phyloP scores from a whole-genome alignment of 2,797 vertebrate species.

The Scomberomorus guttatus region DNA sequence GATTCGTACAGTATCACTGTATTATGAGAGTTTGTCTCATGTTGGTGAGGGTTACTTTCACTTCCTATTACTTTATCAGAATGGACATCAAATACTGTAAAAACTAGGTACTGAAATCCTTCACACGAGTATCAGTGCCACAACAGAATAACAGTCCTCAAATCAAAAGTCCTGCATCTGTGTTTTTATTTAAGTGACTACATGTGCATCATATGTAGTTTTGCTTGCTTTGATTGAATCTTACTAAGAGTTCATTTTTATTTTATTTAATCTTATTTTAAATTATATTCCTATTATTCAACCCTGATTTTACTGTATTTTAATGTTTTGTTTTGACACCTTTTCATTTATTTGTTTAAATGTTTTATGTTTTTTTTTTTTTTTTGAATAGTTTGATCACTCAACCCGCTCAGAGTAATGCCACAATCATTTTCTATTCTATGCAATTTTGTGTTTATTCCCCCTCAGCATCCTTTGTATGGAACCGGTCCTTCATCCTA shows the following conservation, averaged over 20 bases:
- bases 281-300: no score
- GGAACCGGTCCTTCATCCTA: no score
- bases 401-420: neutral
- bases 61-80: constrained; percentile 7
- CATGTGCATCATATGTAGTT: neutral
- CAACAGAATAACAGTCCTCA: neutral
- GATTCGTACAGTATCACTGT: neutral
- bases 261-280: no score
- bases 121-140: neutral
- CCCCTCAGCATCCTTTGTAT: neutral
- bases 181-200: neutral
- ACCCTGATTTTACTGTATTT: no score
- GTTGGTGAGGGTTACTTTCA: constrained; percentile 19
- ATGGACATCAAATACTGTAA: neutral
- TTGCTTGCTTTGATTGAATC: no score
- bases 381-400: no score
- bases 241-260: no score
- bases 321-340: no score
- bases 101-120: neutral
- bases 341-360: no score
- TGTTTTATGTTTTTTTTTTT: no score
- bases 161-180: no score
- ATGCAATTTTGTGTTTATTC: neutral
- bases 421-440: neutral
- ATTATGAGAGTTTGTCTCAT: no score